Conservation (phyloP, 2,113 vertebrate genomes). For the Pan paniscus region DNA sequence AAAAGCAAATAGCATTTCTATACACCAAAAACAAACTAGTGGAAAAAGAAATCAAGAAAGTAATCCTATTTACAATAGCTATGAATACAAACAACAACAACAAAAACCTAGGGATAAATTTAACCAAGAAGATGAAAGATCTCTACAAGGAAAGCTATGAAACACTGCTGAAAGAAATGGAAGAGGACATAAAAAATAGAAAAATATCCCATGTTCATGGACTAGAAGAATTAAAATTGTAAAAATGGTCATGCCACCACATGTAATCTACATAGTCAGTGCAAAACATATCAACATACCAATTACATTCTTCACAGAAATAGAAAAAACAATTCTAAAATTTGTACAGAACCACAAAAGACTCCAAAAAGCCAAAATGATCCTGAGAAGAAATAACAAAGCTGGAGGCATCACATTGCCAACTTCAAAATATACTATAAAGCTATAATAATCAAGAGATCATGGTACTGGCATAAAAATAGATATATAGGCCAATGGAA, state of each 20-base stretch:
- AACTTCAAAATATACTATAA: too few relatives aligned
- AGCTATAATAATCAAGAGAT: too few relatives aligned
- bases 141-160: neutral
- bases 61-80: neutral
- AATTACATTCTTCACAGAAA: too few relatives aligned
- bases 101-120: neutral
- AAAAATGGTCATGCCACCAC: neutral
- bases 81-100: neutral
- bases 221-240: neutral
- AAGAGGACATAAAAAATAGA: neutral
- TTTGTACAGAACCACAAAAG: too few relatives aligned
- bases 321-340: too few relatives aligned
- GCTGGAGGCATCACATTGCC: too few relatives aligned
- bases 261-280: neutral
- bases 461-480: too few relatives aligned
- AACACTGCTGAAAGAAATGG: neutral
- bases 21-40: neutral
- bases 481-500: too few relatives aligned
- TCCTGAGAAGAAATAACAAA: too few relatives aligned
- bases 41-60: neutral
- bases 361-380: too few relatives aligned
- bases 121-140: neutral
- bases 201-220: neutral
- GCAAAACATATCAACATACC: too few relatives aligned
- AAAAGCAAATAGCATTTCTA: neutral